phyloP scores from a whole-genome alignment of 2,113 vertebrate genomes.

The Conger conger region DNA sequence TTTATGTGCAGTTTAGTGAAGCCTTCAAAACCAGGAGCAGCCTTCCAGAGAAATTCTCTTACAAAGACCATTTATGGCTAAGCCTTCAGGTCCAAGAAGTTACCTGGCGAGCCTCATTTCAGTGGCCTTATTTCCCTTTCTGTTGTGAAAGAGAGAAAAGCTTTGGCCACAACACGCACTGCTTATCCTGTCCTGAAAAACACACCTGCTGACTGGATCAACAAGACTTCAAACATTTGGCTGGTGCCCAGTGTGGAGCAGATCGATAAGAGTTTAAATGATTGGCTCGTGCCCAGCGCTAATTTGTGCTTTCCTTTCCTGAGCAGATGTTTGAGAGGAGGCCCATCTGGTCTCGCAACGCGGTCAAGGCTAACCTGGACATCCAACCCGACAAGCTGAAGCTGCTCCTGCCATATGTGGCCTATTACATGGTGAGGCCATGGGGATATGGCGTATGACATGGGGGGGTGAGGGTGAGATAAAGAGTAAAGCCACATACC shows the following conservation, averaged over 20 bases:
- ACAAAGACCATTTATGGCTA: too few relatives aligned
- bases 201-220: not conserved
- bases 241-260: not conserved
- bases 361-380: constrained; percentile 86
- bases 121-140: not conserved
- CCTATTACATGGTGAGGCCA: constrained; percentile 90
- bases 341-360: constrained; percentile 92
- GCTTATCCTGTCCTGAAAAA: constrained; percentile 51
- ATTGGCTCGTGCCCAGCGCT: not conserved
- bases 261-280: not conserved
- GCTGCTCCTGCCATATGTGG: constrained; percentile 80
- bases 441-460: not conserved
- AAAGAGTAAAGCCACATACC: too few relatives aligned
- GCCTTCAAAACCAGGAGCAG: too few relatives aligned
- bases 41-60: too few relatives aligned
- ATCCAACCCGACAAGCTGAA: constrained; percentile 95
- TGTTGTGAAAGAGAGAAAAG: not conserved
- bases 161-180: not conserved
- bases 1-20: too few relatives aligned
- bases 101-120: not conserved
- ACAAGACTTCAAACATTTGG: too few relatives aligned
- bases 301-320: constrained; percentile 7
- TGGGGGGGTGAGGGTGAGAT: too few relatives aligned
- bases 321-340: constrained; percentile 83
- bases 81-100: too few relatives aligned